Percentiles rank a stretch among this genome's conserved stretches.
Conservation (phyloP, 2,797 vertebrate genomes). For the Schizothorax lantsangensis region DNA sequence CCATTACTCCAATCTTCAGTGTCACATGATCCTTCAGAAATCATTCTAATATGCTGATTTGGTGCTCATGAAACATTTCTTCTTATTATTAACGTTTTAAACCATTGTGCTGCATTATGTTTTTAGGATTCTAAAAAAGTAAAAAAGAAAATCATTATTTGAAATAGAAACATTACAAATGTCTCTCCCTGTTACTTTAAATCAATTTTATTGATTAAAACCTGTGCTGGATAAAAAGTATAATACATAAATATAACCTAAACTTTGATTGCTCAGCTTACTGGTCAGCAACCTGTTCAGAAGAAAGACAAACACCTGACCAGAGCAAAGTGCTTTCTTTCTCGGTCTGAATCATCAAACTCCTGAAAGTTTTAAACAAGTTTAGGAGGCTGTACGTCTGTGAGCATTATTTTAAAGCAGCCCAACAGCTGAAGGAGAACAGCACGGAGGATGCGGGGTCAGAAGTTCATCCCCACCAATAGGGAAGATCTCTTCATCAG, state of each 20-base stretch:
- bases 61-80: background rate
- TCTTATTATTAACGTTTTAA: background rate
- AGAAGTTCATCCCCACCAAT: constrained; percentile 58
- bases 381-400: background rate
- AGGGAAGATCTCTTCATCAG: constrained; percentile 62
- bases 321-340: background rate
- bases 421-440: constrained; percentile 50
- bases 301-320: background rate
- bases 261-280: background rate
- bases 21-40: background rate
- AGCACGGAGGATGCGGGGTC: constrained; percentile 53
- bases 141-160: background rate
- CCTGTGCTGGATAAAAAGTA: no score
- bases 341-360: background rate
- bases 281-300: constrained; percentile 7
- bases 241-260: background rate
- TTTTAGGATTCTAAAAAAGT: background rate
- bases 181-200: background rate
- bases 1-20: background rate
- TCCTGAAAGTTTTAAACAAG: constrained; percentile 18
- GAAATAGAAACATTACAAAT: background rate
- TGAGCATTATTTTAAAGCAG: constrained; percentile 21
- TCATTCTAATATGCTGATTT: background rate
- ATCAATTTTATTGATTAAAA: background rate
- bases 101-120: background rate